Base-by-base conservation (phyloP, 1,140 invertebrate species). In the Sweltsa coloradensis region DNA sequence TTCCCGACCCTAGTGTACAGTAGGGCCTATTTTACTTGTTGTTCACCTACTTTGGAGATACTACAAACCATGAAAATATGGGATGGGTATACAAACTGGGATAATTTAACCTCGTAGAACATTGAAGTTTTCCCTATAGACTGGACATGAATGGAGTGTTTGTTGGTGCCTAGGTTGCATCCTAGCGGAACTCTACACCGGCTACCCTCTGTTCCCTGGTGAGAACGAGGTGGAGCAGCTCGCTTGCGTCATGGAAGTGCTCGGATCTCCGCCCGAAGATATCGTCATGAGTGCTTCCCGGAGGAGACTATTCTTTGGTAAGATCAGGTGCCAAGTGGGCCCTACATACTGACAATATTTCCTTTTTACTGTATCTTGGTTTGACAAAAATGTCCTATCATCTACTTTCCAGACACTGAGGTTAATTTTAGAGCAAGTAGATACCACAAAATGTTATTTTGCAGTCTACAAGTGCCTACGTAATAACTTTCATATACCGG, bases 191-290 rank as follows among this genome's bases (percentile, higher is more conserved):
- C 74, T 99, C 5, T 89, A 95, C 62, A 97, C 93, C 11, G 94
- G 94, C 13, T 96, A 91, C 65, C 95, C 94, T 1, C 69, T 98
- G 39, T 97, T 98, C 67, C 93, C 95, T 13, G 95, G 95, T 9
- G 94, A 98, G 71, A 95, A 97, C 67, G 95, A 98, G 72, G 85
- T 93, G 47, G 95, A 98, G 63, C 95, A 99, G 64, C 73, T 98
- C 52, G 92, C 93, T 34, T 94, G 93, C 66, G 91, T 98, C 51
- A 97, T 98, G 83, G 95, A 99, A 70, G 77, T 97, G 34, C 72
- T 95, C 23, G 92, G 91, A 13, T 73, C 87, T 55, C 95, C 95
- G 13, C 87, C 92, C 4, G 82, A 90, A 48, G 76, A 84, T 54
- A 74, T 92, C 45, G 78, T 91, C 34, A 74, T 75, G 41, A 76